phyloP scores from a whole-genome alignment of 2,888 invertebrate genomes.

The Amiota mariae region DNA sequence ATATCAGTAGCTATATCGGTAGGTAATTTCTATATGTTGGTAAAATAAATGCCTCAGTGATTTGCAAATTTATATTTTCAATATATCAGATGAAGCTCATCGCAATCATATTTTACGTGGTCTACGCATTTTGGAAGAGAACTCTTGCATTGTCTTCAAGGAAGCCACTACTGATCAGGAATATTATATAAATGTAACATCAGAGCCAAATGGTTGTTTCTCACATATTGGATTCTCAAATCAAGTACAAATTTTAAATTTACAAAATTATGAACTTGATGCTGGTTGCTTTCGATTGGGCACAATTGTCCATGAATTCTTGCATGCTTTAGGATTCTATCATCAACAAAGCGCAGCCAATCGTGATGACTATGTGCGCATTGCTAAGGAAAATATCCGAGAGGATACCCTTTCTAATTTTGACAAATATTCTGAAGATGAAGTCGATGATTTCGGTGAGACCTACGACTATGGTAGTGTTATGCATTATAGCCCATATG shows the following conservation, averaged over 20 bases:
- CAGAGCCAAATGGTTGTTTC: slow-evolving; percentile 79
- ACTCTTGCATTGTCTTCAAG: slow-evolving; percentile 81
- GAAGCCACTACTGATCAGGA: slow-evolving; percentile 74
- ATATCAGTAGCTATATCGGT: slow-evolving; percentile 31
- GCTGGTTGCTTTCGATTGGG: slow-evolving; percentile 69
- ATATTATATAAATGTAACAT: slow-evolving; percentile 59
- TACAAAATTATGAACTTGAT: slow-evolving; percentile 58
- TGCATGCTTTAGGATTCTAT: slow-evolving; percentile 85
- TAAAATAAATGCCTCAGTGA: not conserved
- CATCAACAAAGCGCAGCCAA: slow-evolving; percentile 87
- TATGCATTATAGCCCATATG: slow-evolving; percentile 84
- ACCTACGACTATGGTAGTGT: slow-evolving; percentile 85
- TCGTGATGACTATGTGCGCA: slow-evolving; percentile 80
- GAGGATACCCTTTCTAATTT: slow-evolving; percentile 80
- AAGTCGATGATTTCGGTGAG: slow-evolving; percentile 78
- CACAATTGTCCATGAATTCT: slow-evolving; percentile 84
- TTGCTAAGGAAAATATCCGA: slow-evolving; percentile 74
- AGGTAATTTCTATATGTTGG: not conserved
- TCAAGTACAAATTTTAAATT: slow-evolving; percentile 71
- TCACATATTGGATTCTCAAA: slow-evolving; percentile 81
- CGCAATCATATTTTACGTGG: slow-evolving; percentile 79
- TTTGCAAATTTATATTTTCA: not conserved
- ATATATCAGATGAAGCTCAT: slow-evolving; percentile 74
- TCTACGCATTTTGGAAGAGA: slow-evolving; percentile 79
- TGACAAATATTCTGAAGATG: slow-evolving; percentile 76